Evolutionary conservation across 1,140 invertebrate species (phyloP).

Genomic region (Chelonus insularis): DNA sequence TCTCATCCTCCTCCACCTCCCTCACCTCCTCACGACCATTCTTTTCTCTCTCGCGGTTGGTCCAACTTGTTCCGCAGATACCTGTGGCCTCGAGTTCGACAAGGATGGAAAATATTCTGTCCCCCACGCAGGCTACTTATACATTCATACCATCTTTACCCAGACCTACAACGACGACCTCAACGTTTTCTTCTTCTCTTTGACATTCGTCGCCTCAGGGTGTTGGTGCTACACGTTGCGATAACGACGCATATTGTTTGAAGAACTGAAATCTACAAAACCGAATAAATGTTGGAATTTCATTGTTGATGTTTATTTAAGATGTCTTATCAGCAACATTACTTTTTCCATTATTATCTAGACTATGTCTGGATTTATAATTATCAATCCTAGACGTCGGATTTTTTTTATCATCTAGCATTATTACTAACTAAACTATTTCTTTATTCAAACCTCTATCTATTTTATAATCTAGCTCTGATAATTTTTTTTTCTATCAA

Average conservation of each 20-base stretch:
- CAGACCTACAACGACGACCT: slow-evolving; percentile 33
- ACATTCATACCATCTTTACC: slow-evolving; percentile 31
- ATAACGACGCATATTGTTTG: background rate
- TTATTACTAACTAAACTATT: too few species aligned
- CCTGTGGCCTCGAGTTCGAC: slow-evolving; percentile 16
- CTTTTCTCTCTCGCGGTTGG: background rate
- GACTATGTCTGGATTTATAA: too few species aligned
- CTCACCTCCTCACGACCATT: too few species aligned
- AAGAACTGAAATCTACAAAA: too few species aligned
- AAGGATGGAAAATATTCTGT: slow-evolving; percentile 8
- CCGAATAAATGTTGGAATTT: background rate
- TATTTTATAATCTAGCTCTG: too few species aligned
- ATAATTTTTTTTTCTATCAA: too few species aligned
- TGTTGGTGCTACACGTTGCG: slow-evolving; percentile 18
- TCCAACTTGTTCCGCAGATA: background rate
- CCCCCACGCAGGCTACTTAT: slow-evolving; percentile 33
- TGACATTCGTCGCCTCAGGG: slow-evolving; percentile 16
- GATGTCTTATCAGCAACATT: too few species aligned
- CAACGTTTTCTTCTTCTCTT: slow-evolving; percentile 14
- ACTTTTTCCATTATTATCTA: too few species aligned
- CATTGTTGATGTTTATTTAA: background rate
- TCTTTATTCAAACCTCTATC: too few species aligned
- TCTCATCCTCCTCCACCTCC: background rate
- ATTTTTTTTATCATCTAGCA: too few species aligned
- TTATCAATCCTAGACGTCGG: too few species aligned